Conservation (phyloP, 1,140 invertebrate genomes). For the Psix sp. region DNA sequence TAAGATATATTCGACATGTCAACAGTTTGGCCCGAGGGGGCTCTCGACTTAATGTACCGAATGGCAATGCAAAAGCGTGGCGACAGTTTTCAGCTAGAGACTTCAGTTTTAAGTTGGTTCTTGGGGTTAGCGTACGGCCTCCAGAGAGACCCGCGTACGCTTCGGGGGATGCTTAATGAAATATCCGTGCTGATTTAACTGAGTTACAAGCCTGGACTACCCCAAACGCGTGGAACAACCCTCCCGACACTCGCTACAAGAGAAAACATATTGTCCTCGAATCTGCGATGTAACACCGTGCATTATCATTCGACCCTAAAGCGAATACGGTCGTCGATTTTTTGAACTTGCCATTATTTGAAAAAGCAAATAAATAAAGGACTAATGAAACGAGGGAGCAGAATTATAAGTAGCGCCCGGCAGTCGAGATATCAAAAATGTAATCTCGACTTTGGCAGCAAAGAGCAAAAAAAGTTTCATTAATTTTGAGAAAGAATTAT, state of each 20-base stretch:
- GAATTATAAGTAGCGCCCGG: too few relatives aligned
- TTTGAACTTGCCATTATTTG: too few relatives aligned
- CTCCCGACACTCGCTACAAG: slow-evolving; percentile 66
- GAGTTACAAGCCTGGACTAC: slow-evolving; percentile 73
- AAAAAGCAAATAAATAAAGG: too few relatives aligned
- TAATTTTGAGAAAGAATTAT: slow-evolving; percentile 18
- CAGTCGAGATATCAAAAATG: too few relatives aligned
- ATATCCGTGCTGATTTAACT: slow-evolving; percentile 77
- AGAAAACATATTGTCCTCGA: slow-evolving; percentile 77
- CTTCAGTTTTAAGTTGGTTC: slow-evolving; percentile 66
- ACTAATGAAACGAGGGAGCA: too few relatives aligned
- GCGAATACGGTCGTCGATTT: slow-evolving; percentile 16
- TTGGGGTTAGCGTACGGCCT: slow-evolving; percentile 31
- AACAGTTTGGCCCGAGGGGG: slow-evolving; percentile 72
- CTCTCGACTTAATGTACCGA: slow-evolving; percentile 70
- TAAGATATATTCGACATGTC: slow-evolving; percentile 75
- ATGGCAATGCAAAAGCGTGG: slow-evolving; percentile 54
- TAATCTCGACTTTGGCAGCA: too few relatives aligned
- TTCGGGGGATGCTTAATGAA: slow-evolving; percentile 75
- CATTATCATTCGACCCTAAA: slow-evolving; percentile 57
- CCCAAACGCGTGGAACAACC: slow-evolving; percentile 61
- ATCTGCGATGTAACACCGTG: slow-evolving; percentile 66
- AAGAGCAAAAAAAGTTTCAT: slow-evolving; percentile 23
- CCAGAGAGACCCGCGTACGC: slow-evolving; percentile 46
- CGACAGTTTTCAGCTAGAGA: slow-evolving; percentile 42